Conservation (phyloP, 2,113 vertebrate genomes). For the Coptodon bakossiorum region DNA sequence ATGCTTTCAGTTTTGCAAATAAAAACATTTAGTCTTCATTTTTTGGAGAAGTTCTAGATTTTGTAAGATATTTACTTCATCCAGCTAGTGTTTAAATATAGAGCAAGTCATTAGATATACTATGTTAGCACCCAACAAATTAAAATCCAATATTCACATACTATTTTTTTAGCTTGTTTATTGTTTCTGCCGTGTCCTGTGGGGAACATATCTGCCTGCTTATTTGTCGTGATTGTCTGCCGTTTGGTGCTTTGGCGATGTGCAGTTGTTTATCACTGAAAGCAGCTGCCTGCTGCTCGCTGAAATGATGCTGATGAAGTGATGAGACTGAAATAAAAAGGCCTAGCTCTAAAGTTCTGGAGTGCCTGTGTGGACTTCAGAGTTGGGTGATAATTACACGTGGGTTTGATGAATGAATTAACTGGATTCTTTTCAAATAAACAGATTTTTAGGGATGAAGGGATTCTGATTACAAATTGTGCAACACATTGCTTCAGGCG, state of each 20-base stretch:
- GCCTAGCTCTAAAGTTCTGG: not conserved
- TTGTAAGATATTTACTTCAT: not conserved
- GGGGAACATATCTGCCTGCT: not conserved
- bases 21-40: not conserved
- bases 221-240: not conserved
- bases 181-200: not conserved
- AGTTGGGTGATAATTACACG: not conserved
- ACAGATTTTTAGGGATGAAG: not conserved
- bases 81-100: not conserved
- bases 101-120: not conserved
- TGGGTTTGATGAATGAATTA: not conserved
- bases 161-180: not conserved
- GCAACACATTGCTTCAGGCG: accelerated
- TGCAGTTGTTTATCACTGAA: not conserved
- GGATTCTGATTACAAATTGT: not conserved
- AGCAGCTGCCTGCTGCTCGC: not conserved
- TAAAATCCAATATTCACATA: not conserved
- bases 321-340: not conserved
- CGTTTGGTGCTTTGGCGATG: not conserved
- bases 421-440: not conserved
- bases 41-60: not conserved
- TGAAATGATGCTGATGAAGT: not conserved
- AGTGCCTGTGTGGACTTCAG: not conserved
- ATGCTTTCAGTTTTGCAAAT: not conserved
- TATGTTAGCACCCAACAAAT: not conserved